Conservation (phyloP, 2,888 invertebrate genomes). For the Coremacera marginata region DNA sequence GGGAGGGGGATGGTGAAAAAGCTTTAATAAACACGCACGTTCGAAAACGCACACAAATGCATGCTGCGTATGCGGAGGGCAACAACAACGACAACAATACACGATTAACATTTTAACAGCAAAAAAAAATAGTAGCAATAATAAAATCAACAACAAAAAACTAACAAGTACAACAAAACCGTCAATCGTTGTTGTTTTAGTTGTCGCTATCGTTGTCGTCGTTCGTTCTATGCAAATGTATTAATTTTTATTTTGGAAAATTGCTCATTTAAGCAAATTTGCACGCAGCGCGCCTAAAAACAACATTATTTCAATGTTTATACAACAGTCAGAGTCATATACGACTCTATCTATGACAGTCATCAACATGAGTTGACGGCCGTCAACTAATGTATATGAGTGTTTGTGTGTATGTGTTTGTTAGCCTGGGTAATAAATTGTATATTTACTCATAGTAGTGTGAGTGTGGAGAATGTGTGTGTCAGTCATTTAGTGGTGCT, state of each 20-base stretch:
- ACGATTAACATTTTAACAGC: slow-evolving; percentile 15
- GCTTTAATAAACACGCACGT: not conserved
- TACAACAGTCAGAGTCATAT: too few relatives aligned
- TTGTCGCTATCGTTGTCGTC: not conserved
- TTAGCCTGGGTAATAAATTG: too few relatives aligned
- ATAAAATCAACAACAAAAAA: not conserved
- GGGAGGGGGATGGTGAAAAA: too few relatives aligned
- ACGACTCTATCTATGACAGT: too few relatives aligned
- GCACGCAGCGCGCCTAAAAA: slow-evolving; percentile 2
- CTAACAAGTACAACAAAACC: not conserved
- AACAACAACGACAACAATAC: not conserved
- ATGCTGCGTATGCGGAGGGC: too few relatives aligned
- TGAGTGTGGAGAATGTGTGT: not conserved
- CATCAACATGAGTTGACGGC: too few relatives aligned
- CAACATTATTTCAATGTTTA: not conserved
- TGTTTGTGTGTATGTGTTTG: too few relatives aligned
- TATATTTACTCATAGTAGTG: too few relatives aligned
- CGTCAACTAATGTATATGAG: too few relatives aligned
- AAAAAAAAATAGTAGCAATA: not conserved
- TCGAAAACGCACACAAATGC: not conserved
- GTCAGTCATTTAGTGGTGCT: not conserved
- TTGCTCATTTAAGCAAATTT: not conserved
- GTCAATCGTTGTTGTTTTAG: not conserved
- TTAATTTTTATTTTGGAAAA: slow-evolving; percentile 24
- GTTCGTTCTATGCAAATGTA: slow-evolving; percentile 1